These are phyloP conservation scores for Crotalus helleri DNA, from an alignment of 2,113 vertebrate species.

Conservation along the genomic window DNA sequence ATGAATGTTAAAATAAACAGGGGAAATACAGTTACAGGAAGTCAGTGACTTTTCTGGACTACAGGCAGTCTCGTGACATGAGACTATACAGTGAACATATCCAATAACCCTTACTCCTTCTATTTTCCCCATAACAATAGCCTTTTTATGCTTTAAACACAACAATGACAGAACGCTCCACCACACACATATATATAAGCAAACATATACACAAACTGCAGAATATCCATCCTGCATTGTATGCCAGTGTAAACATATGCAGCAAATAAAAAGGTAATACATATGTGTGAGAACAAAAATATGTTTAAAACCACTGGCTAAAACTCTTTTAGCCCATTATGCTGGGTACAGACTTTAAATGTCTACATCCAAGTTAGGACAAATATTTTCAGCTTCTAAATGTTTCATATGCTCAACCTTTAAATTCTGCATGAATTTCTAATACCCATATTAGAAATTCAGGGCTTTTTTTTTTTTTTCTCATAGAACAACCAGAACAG, in stretches of 20 bases:
- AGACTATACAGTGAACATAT: background rate
- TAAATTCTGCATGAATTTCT: background rate
- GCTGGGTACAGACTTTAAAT: background rate
- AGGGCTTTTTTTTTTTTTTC: no score
- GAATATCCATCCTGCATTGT: constrained; percentile 16
- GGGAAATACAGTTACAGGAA: background rate
- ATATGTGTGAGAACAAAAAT: background rate
- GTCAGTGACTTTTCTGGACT: background rate
- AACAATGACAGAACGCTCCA: background rate
- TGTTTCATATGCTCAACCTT: background rate
- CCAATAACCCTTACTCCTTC: no score
- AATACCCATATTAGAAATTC: background rate
- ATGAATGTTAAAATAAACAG: background rate
- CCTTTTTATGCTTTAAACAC: background rate
- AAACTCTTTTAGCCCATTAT: background rate
- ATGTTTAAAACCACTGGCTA: background rate
- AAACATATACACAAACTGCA: background rate
- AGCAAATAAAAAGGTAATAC: background rate
- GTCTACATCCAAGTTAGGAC: background rate
- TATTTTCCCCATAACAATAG: no score
- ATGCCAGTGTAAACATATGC: constrained; percentile 44
- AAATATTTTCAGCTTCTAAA: background rate
- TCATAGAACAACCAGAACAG: no score
- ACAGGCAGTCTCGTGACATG: background rate
- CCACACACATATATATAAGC: background rate